Conservation (phyloP, 2,888 invertebrate genomes). For the Heliconius ismenius region DNA sequence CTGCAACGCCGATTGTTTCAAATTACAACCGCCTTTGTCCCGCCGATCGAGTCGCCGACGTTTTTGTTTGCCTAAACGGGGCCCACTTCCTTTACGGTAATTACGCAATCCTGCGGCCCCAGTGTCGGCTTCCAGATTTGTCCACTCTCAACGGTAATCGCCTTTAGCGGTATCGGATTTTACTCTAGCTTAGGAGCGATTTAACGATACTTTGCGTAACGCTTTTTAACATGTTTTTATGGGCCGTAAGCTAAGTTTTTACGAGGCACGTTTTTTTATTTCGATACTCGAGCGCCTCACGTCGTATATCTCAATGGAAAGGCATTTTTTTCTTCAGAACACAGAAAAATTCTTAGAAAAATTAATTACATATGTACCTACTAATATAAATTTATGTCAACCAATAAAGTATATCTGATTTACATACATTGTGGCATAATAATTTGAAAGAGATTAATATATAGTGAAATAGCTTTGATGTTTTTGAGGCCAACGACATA, state of each 20-base stretch:
- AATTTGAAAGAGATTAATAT: constrained; percentile 17
- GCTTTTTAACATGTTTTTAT: constrained; percentile 39
- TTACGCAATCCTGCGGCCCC: constrained; percentile 73
- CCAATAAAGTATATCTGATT: not conserved
- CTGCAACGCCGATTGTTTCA: constrained; percentile 80
- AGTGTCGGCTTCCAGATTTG: constrained; percentile 65
- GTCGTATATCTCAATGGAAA: constrained; percentile 14
- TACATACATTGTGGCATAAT: not conserved
- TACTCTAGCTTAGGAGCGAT: constrained; percentile 35
- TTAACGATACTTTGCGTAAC: constrained; percentile 40
- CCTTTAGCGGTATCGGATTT: constrained; percentile 50
- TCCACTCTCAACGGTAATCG: constrained; percentile 55
- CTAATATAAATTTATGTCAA: not conserved
- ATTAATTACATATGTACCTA: not conserved
- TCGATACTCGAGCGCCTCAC: constrained; percentile 9
- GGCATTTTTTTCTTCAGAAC: not conserved
- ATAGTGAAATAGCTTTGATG: constrained; percentile 31
- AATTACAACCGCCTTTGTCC: constrained; percentile 80
- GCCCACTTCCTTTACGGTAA: constrained; percentile 79
- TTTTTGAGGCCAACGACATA: constrained; percentile 31
- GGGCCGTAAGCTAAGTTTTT: constrained; percentile 34
- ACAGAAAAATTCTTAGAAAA: not conserved
- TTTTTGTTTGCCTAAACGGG: constrained; percentile 77
- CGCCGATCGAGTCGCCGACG: constrained; percentile 76
- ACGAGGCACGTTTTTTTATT: constrained; percentile 30